Conservation (phyloP, 1,140 invertebrate genomes). For the Lutraria rhynchaena region DNA sequence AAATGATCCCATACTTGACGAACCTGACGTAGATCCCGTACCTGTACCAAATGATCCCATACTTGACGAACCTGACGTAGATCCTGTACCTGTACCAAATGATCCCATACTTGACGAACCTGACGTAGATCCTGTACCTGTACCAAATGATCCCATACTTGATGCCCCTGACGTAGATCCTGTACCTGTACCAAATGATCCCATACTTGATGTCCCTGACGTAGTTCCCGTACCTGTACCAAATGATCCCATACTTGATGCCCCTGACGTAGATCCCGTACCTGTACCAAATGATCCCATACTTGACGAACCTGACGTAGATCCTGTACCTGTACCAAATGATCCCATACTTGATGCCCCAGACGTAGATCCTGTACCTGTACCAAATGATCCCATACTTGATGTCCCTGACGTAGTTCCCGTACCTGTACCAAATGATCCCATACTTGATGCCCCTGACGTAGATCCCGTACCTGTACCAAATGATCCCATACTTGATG, state of each 20-base stretch:
- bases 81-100: background rate
- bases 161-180: slow-evolving; percentile 9
- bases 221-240: too few species aligned
- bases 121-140: background rate
- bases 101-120: background rate
- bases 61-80: too few species aligned
- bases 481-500: slow-evolving; percentile 2
- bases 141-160: background rate
- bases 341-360: slow-evolving; percentile 2
- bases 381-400: too few species aligned
- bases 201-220: background rate
- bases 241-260: background rate
- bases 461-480: background rate
- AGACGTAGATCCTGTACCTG: background rate
- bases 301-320: background rate
- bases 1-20: background rate
- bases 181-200: background rate
- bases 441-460: slow-evolving; percentile 8
- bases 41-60: background rate
- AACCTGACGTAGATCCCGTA: background rate
- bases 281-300: background rate
- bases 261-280: background rate
- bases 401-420: too few species aligned
- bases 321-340: background rate
- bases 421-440: background rate